Evolutionary conservation across 2,888 invertebrate species (phyloP).

Genomic region (Acronicta alni): DNA sequence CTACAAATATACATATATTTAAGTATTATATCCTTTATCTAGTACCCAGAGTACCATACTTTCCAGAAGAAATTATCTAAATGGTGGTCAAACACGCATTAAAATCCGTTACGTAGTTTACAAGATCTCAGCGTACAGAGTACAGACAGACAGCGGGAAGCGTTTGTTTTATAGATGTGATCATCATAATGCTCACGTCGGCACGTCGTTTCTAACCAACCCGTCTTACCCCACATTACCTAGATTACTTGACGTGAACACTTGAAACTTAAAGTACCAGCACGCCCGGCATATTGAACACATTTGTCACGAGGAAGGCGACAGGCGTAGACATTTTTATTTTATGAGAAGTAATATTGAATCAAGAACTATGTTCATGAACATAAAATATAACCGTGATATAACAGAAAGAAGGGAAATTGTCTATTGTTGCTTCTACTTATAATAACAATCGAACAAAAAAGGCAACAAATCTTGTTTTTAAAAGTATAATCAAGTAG

Average conservation of each 20-base stretch:
- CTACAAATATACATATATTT: no score
- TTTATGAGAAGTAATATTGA: conserved; percentile 2
- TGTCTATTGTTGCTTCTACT: background rate
- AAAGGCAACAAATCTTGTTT: conserved; percentile 4
- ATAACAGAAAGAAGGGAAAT: background rate
- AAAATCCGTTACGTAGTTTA: no score
- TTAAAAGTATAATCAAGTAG: conserved; percentile 13
- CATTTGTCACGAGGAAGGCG: conserved; percentile 23
- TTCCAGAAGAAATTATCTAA: no score
- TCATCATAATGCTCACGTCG: conserved; percentile 2
- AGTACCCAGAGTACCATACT: no score
- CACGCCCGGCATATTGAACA: conserved; percentile 25
- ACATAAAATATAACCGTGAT: background rate
- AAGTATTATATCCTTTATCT: no score
- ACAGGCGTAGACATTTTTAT: background rate
- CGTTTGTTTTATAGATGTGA: background rate
- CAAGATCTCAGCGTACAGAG: no score
- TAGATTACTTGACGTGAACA: conserved; percentile 29
- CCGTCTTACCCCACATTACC: conserved; percentile 25
- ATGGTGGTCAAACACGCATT: no score
- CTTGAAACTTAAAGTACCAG: conserved; percentile 10
- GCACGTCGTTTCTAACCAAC: conserved; percentile 2
- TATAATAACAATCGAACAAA: background rate
- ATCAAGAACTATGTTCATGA: background rate
- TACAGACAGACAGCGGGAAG: no score